Conservation (phyloP, 2,888 invertebrate species). For the Conops quadrifasciatus region DNA sequence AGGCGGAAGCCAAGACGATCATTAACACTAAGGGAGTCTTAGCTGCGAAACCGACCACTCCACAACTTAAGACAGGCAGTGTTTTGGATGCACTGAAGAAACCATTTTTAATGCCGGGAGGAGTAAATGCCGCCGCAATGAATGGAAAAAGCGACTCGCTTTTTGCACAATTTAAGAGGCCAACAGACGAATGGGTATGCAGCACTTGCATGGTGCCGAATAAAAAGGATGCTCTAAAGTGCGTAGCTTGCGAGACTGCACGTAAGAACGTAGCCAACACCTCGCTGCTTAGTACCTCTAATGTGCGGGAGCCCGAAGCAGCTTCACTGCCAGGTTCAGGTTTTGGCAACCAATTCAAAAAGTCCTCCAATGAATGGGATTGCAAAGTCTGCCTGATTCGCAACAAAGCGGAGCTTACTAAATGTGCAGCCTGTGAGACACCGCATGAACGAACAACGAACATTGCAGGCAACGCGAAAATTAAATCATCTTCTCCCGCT, state of each 20-base stretch:
- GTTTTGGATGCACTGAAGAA: conserved; percentile 63
- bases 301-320: no score
- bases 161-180: conserved; percentile 65
- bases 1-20: conserved; percentile 20
- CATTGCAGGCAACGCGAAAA: conserved; percentile 50
- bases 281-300: no score
- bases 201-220: conserved; percentile 72
- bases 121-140: conserved; percentile 5
- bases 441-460: conserved; percentile 51
- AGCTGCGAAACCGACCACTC: conserved; percentile 20
- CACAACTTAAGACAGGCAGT: conserved; percentile 64
- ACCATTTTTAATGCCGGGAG: conserved; percentile 32
- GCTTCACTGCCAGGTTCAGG: no score
- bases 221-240: conserved; percentile 62
- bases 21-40: neutral
- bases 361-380: conserved; percentile 71
- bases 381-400: conserved; percentile 72
- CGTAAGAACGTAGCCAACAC: conserved; percentile 46
- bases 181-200: conserved; percentile 74
- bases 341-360: conserved; percentile 42
- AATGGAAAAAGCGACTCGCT: conserved; percentile 43
- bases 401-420: conserved; percentile 66
- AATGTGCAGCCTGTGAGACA: conserved; percentile 69
- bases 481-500: conserved; percentile 23
- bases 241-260: conserved; percentile 68